Conservation (phyloP, 1,140 invertebrate genomes). For the Metaphire vulgaris region DNA sequence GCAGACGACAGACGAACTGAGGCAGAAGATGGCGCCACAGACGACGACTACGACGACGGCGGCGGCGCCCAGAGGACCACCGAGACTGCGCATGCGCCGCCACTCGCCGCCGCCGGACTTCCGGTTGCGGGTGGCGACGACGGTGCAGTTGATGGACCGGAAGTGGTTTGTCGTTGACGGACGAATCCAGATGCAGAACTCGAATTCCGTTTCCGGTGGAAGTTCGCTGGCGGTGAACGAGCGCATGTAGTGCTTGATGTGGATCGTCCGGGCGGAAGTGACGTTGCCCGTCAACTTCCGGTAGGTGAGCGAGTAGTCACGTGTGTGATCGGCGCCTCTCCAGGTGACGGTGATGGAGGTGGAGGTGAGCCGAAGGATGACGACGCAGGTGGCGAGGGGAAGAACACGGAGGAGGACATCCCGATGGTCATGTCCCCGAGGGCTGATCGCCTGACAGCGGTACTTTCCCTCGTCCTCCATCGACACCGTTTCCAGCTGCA, state of each 20-base stretch:
- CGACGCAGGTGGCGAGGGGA: slow-evolving; percentile 15
- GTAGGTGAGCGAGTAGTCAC: slow-evolving; percentile 26
- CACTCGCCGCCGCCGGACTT: neutral
- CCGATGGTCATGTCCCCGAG: slow-evolving; percentile 9
- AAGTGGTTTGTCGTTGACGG: neutral
- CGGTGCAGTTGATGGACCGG: neutral
- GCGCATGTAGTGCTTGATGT: slow-evolving; percentile 31
- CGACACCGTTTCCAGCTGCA: neutral
- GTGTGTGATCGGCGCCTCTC: slow-evolving; percentile 4
- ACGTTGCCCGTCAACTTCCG: neutral
- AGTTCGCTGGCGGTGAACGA: slow-evolving; percentile 29
- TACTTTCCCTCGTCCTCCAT: slow-evolving; percentile 15
- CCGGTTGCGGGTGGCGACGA: neutral
- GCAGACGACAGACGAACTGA: neutral
- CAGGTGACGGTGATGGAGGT: slow-evolving; percentile 28
- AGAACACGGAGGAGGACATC: slow-evolving; percentile 11
- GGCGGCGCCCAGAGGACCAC: neutral
- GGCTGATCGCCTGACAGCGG: slow-evolving; percentile 24
- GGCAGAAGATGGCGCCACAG: neutral
- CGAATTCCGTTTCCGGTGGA: slow-evolving; percentile 22
- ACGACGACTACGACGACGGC: neutral
- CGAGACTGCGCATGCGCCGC: no score
- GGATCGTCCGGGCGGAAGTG: slow-evolving; percentile 9
- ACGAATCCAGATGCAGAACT: slow-evolving; percentile 23
- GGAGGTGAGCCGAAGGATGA: slow-evolving; percentile 21